Conservation (phyloP, 2,113 vertebrate genomes). For the Nyctibius bracteatus region DNA sequence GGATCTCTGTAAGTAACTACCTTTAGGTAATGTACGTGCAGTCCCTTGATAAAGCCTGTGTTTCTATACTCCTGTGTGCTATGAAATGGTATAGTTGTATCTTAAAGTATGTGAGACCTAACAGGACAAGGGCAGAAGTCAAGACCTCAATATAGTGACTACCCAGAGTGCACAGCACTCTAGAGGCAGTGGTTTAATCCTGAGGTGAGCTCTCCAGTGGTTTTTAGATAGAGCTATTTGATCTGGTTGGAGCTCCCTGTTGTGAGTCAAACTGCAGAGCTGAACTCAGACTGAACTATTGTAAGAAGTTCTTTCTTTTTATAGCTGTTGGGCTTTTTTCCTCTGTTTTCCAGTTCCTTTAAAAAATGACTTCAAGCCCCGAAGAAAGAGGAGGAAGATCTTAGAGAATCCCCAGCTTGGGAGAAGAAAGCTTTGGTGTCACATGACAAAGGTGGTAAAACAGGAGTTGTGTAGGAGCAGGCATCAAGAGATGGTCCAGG, state of each 20-base stretch:
- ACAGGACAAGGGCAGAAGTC: not conserved
- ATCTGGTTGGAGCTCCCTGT: not conserved
- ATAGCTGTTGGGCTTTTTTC: not conserved
- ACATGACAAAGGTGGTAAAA: not conserved
- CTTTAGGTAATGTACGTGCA: not conserved
- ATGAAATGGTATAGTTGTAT: not conserved
- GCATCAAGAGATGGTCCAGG: not conserved
- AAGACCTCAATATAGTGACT: not conserved
- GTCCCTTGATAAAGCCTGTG: not conserved
- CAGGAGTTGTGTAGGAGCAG: fast-evolving
- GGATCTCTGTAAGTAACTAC: not conserved
- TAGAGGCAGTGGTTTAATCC: not conserved
- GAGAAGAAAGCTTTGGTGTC: not conserved
- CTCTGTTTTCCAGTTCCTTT: not conserved
- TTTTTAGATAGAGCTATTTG: not conserved
- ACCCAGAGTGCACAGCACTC: fast-evolving
- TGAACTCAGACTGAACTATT: not conserved
- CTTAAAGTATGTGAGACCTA: not conserved
- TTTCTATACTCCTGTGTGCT: not conserved
- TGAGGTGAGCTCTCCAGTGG: not conserved
- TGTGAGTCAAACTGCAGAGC: not conserved
- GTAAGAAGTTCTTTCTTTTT: not conserved
- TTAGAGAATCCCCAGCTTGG: not conserved
- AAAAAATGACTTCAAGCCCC: not conserved
- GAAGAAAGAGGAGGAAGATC: not conserved